These are phyloP conservation scores for Pararge aegeria DNA, from an alignment of 1,140 invertebrate genomes.

Conservation along the genomic window DNA sequence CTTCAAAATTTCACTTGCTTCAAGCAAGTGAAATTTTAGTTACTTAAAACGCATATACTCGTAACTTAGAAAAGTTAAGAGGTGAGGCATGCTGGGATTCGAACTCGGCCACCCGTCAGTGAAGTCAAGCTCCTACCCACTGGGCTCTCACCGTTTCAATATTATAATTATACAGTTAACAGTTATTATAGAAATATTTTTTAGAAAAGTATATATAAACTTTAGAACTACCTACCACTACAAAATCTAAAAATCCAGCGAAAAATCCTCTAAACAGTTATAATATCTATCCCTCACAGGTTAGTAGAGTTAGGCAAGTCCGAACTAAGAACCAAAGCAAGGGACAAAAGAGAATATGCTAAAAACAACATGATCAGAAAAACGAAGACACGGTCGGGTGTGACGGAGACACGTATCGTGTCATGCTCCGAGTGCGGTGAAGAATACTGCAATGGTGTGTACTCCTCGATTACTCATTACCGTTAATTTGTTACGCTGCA, in stretches of 20 bases:
- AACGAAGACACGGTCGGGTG: constrained; percentile 88
- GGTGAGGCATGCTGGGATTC: too few relatives aligned
- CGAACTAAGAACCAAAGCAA: constrained; percentile 83
- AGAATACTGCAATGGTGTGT: constrained; percentile 88
- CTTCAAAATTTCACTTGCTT: too few relatives aligned
- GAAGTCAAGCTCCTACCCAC: too few relatives aligned
- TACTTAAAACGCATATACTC: too few relatives aligned
- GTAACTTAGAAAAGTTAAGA: too few relatives aligned
- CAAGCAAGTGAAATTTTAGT: too few relatives aligned
- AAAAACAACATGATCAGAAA: constrained; percentile 84
- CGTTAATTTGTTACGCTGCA: constrained; percentile 5
- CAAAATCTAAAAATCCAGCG: too few relatives aligned
- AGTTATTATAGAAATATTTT: neutral
- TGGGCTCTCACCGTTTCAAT: too few relatives aligned
- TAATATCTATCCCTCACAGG: constrained; percentile 49
- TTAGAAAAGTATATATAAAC: neutral
- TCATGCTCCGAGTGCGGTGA: constrained; percentile 90
- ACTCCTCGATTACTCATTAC: constrained; percentile 13
- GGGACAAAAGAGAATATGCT: constrained; percentile 82
- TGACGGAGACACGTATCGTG: constrained; percentile 87
- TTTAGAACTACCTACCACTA: neutral
- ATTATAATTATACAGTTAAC: too few relatives aligned
- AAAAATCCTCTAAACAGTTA: too few relatives aligned
- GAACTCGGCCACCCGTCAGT: too few relatives aligned
- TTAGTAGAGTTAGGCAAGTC: constrained; percentile 91